Base-by-base conservation (phyloP, 2,888 invertebrate genomes). In the Listrodromus nycthemerus region DNA sequence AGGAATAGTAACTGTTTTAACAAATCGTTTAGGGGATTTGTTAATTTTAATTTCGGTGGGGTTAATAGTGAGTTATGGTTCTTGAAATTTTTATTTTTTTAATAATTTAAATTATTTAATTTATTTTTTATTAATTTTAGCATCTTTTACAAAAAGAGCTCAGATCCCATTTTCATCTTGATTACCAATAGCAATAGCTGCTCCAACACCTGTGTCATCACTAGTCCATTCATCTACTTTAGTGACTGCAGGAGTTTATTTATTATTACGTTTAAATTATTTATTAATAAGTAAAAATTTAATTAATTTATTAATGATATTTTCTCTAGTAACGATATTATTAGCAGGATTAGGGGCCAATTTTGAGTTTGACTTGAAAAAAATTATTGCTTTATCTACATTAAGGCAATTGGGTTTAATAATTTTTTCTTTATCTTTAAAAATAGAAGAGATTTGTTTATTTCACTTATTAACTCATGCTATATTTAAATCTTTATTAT, bases 131-230 rank as follows among this genome's bases (percentile, higher is more conserved):
- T 73, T 94, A 52, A 76, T 94, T 55, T 71, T 95, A 24, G 95
- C 95, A 0, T 94, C 95, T 74, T 95, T 96, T 94, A 96, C 96
- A 83, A 97, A 97, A 93, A 97, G 96, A 87, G 97, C 97, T 91
- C 97, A 97, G 93, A 95, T 97, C 94, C 97, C 97, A 66, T 97
- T 97, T 96, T 96, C 96, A 85, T 95, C 96, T 65, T 97, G 97
- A 89, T 93, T 97, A 69, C 97, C 97, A 0, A 96, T 95, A 0
- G 96, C 96, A 61, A 97, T 97, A 93, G 96, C 96, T 0, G 97
- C 96, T 63, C 97, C 97, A 48, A 97, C 96, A 0, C 96, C 96
- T 10, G 95, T 97, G 78, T 96, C 96, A n/a, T 95, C 96, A 83
- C 95, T 97, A 94, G 96, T 96, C 87, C 96, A 97, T 95, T 97